phyloP scores from a whole-genome alignment of 2,888 invertebrate genomes.

The Eupithecia abbreviata region DNA sequence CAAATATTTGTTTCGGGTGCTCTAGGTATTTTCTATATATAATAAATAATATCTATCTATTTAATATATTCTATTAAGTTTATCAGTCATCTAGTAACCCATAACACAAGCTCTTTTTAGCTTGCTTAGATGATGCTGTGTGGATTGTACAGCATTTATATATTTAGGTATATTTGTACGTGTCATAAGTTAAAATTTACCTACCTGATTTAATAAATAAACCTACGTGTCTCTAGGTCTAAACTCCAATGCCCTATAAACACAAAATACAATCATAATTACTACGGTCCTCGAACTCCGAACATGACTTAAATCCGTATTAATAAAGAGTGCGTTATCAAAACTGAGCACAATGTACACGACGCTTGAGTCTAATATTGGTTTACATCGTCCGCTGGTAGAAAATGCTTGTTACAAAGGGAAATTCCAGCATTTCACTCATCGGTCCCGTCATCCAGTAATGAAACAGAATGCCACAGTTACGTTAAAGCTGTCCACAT shows the following conservation, averaged over 20 bases:
- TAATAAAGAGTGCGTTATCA: slow-evolving; percentile 27
- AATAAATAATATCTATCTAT: too few species aligned
- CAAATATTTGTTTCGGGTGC: too few species aligned
- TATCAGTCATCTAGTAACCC: too few species aligned
- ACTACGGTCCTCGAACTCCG: not conserved
- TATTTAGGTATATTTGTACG: too few species aligned
- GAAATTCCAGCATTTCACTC: slow-evolving; percentile 64
- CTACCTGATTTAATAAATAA: not conserved
- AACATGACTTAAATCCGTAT: slow-evolving; percentile 33
- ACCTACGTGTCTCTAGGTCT: not conserved
- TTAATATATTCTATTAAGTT: too few species aligned
- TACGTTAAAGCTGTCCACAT: slow-evolving; percentile 51
- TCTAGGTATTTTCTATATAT: too few species aligned
- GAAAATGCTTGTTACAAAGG: slow-evolving; percentile 70
- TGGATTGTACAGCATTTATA: too few species aligned
- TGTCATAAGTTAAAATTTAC: too few species aligned
- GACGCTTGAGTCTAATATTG: slow-evolving; percentile 32
- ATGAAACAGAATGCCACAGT: slow-evolving; percentile 66
- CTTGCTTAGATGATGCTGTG: too few species aligned
- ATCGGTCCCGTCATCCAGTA: slow-evolving; percentile 72
- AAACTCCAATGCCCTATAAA: not conserved
- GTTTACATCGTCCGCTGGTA: slow-evolving; percentile 44
- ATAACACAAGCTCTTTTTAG: too few species aligned
- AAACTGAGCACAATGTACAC: slow-evolving; percentile 38
- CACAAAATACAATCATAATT: slow-evolving; percentile 13